phyloP scores from a whole-genome alignment of 2,888 invertebrate species.

The Odontocerum albicorne region DNA sequence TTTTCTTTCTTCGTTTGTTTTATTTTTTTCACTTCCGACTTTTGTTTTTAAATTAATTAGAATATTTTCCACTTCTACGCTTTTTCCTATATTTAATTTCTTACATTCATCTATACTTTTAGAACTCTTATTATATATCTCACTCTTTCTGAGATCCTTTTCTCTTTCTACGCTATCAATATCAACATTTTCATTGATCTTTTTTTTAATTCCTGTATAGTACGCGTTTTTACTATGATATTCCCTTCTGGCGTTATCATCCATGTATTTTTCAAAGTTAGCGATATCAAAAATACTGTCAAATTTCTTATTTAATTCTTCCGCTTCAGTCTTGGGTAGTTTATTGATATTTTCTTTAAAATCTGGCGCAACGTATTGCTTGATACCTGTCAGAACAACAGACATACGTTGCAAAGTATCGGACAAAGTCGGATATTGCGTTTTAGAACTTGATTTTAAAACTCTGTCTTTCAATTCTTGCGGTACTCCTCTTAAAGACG shows the following conservation, averaged over 20 bases:
- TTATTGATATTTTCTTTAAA: background rate
- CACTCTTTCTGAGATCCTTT: background rate
- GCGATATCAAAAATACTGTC: constrained; percentile 33
- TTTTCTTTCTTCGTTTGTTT: background rate
- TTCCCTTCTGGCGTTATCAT: constrained; percentile 8
- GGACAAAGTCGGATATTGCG: constrained; percentile 50
- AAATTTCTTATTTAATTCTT: constrained; percentile 32
- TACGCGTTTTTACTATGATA: constrained; percentile 6
- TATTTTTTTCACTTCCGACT: background rate
- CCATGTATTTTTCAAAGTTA: constrained; percentile 32
- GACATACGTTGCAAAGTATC: constrained; percentile 65
- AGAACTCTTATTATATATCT: background rate
- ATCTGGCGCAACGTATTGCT: constrained; percentile 53
- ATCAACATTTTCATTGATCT: background rate
- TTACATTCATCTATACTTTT: background rate
- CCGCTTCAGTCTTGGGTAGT: constrained; percentile 19
- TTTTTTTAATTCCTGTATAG: constrained; percentile 16
- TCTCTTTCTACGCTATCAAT: constrained; percentile 1
- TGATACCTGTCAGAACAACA: constrained; percentile 72
- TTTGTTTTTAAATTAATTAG: constrained; percentile 6
- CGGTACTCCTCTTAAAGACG: constrained; percentile 62
- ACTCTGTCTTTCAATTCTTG: constrained; percentile 34
- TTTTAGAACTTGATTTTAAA: constrained; percentile 42
- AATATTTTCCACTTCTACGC: constrained; percentile 1
- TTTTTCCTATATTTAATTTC: constrained; percentile 5